Evolutionary conservation across 2,113 vertebrate species (phyloP).

Genomic region (Megaceryle torquata): DNA sequence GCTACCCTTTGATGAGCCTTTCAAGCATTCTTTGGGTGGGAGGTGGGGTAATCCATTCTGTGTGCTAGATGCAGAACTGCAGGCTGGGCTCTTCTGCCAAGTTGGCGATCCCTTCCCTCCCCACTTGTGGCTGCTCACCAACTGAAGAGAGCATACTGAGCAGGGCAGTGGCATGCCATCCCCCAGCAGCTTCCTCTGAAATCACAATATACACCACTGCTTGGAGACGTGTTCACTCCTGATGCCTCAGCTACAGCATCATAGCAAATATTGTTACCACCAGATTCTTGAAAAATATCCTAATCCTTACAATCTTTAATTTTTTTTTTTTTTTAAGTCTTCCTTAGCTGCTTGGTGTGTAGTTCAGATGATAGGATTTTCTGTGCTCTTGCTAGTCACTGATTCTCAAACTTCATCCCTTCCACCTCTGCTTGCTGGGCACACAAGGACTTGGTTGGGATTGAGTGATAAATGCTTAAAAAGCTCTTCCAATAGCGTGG

Average conservation of each 20-base stretch:
- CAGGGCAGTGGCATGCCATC: neutral
- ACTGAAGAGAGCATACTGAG: accelerated
- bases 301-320: neutral
- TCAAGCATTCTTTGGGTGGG: neutral
- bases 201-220: neutral
- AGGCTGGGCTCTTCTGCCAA: neutral
- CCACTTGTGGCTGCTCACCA: neutral
- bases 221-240: neutral
- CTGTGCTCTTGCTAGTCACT: neutral
- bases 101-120: neutral
- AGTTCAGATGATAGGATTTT: neutral
- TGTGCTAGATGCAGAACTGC: too few relatives aligned
- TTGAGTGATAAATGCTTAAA: neutral
- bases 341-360: neutral
- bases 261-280: neutral
- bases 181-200: neutral
- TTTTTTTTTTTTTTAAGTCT: neutral
- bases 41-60: neutral
- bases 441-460: neutral
- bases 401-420: neutral
- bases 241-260: neutral
- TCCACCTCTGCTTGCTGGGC: neutral
- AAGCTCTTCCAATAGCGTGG: neutral
- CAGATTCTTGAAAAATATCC: neutral
- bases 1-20: neutral